Evolutionary conservation across 2,888 invertebrate species (phyloP), one percentile per base, ranked within the genome.

Genomic region (Blomia tropicalis): DNA sequence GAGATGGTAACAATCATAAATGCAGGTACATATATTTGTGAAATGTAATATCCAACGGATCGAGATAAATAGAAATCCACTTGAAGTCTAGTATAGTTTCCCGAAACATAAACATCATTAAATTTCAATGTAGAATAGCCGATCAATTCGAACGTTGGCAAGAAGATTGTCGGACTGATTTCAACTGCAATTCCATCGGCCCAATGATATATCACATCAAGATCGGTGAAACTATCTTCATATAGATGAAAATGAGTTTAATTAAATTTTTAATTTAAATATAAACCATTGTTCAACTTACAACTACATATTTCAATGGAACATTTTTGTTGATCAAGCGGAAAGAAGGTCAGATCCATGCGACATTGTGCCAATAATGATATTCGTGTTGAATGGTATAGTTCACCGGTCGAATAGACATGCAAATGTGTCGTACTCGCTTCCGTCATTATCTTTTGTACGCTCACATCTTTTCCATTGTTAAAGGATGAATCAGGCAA

Each of bases 21-120:
- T 77, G 90, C 90, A 74, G 91, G 91, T 79, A 91, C 89, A 80
- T 91, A 92, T 78, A 91, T 91, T 80, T 92, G 91, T 79, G 92
- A 92, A 73, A 91, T 81, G 80, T 92, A 92, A 82, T 92, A 92
- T 74, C 92, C 92, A 88, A 92, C 90, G 73, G 90, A 90, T 70
- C 92, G 83, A 71, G 89, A 90, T 79, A 92, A 91, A 78, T 90
- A 89, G 77, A 92, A 90, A 78, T 89, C 88, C 79, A 89, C 90
- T 71, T 87, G 87, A 81, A 92, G 79, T 73, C 91, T 83, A 72
- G 90, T 90, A 79, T 91, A 92, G 79, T 90, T 90, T 81, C 92
- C 92, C 73, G 68, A 53, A 69, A 66, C 14, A 19, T 11, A 31
- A 19, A 31, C n/a, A 14, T 5, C 32, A 7, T n/a, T 7, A 17